Conservation (phyloP, 2,888 invertebrate genomes). For the Melangyna quadrimaculata region DNA sequence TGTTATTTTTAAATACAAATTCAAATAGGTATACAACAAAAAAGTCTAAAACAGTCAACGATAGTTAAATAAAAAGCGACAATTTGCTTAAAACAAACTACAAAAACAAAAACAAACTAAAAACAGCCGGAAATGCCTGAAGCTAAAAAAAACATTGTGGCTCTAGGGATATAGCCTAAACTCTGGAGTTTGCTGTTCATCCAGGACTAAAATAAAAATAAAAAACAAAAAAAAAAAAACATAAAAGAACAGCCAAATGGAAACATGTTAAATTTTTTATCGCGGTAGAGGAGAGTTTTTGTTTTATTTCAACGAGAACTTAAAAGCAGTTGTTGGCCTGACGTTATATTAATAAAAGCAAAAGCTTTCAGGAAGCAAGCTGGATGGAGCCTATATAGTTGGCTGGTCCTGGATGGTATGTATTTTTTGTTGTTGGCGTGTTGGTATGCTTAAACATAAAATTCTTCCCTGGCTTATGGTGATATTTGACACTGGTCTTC, state of each 20-base stretch:
- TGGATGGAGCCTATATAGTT: background rate
- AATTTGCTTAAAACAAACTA: slow-evolving; percentile 13
- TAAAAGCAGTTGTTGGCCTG: slow-evolving; percentile 35
- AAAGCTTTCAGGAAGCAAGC: slow-evolving; percentile 1
- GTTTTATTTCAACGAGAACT: background rate
- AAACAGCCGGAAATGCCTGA: slow-evolving; percentile 4
- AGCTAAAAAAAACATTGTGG: background rate
- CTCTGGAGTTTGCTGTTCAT: background rate
- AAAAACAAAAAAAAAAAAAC: background rate
- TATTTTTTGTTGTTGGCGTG: background rate
- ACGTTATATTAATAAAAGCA: slow-evolving; percentile 17
- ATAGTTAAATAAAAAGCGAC: slow-evolving; percentile 21
- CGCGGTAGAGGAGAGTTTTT: background rate
- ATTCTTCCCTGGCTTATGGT: background rate
- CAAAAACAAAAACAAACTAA: background rate
- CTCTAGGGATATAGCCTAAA: background rate
- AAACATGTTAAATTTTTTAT: slow-evolving; percentile 48
- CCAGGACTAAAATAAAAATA: background rate
- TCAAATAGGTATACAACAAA: background rate
- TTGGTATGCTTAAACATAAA: background rate
- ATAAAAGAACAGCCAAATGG: slow-evolving; percentile 3
- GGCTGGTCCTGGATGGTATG: background rate
- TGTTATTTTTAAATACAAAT: background rate
- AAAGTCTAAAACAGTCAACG: background rate
- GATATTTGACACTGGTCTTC: background rate